Evolutionary conservation across 2,797 vertebrate genomes (phyloP).

Genomic region (Falco rusticolus): DNA sequence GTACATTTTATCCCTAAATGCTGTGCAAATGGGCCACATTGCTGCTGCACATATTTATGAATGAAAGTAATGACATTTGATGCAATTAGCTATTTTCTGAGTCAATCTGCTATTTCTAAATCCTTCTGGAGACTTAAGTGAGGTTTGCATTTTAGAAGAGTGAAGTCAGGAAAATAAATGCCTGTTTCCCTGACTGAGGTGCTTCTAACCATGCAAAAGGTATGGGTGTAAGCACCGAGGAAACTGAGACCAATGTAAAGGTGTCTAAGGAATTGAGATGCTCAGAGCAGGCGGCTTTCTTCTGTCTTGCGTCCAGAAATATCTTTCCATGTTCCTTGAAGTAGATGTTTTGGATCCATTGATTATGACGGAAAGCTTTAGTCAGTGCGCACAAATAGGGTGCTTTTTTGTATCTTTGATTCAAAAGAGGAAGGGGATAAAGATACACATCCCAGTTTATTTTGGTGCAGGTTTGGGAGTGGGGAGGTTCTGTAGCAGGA

Average conservation of each 20-base stretch:
- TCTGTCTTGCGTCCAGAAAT: background rate
- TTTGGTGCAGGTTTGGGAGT: background rate
- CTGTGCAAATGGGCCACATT: background rate
- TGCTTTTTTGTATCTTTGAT: background rate
- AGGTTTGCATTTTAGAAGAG: background rate
- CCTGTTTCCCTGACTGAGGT: background rate
- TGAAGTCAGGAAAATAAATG: background rate
- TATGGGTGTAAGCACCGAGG: background rate
- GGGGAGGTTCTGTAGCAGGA: background rate
- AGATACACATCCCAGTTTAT: background rate
- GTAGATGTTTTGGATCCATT: background rate
- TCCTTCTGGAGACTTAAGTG: background rate
- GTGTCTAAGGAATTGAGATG: background rate
- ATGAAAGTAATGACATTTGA: background rate
- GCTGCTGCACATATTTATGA: background rate
- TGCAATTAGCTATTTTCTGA: background rate
- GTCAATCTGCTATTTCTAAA: background rate
- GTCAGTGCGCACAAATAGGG: fast-evolving
- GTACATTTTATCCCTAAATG: background rate
- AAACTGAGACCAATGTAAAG: background rate
- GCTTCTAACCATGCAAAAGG: background rate
- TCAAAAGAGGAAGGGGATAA: background rate
- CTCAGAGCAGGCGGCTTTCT: background rate
- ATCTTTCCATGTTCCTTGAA: background rate
- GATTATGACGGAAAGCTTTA: background rate